phyloP scores from a whole-genome alignment of 2,113 vertebrate species.

The Anoplopoma fimbria region DNA sequence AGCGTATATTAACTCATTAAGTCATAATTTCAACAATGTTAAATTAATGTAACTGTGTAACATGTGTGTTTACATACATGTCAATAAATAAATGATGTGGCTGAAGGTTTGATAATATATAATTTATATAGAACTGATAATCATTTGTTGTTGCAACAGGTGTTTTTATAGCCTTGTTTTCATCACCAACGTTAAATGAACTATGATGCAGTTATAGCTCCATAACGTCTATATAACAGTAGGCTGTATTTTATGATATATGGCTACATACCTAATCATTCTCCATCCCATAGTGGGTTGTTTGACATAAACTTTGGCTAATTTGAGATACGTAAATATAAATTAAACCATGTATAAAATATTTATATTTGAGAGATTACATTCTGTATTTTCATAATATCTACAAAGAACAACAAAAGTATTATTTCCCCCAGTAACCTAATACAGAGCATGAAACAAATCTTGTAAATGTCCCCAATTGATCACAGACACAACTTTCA shows the following conservation, averaged over 20 bases:
- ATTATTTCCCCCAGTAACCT: background rate
- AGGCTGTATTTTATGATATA: background rate
- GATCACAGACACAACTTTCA: constrained; percentile 74
- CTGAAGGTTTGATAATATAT: background rate
- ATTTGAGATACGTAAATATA: background rate
- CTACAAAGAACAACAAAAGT: background rate
- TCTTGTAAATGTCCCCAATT: constrained; percentile 4
- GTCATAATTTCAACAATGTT: background rate
- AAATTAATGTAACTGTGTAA: background rate
- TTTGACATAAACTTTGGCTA: background rate
- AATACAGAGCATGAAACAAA: background rate
- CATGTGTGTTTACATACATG: background rate
- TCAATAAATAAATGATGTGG: background rate
- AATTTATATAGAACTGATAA: background rate
- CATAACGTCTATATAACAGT: background rate
- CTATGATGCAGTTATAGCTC: background rate
- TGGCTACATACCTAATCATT: background rate
- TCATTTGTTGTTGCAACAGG: background rate
- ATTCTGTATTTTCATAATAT: background rate
- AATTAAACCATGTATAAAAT: background rate
- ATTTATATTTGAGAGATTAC: background rate
- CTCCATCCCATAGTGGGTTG: background rate
- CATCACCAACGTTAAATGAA: background rate
- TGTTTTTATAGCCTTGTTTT: background rate
- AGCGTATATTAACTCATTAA: no score